phyloP scores from a whole-genome alignment of 2,113 vertebrate species.

The Archocentrus centrarchus region DNA sequence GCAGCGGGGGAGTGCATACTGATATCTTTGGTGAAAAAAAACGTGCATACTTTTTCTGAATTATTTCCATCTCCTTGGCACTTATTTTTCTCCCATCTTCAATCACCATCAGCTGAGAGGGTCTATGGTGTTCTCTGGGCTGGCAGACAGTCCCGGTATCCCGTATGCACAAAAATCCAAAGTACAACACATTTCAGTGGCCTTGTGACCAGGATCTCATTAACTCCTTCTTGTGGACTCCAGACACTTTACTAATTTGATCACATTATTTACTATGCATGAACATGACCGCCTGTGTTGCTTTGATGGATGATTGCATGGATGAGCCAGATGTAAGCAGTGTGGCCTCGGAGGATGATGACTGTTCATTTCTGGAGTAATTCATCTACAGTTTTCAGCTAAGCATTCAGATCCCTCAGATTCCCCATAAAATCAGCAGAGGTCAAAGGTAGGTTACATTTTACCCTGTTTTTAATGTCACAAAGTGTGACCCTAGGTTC shows the following conservation, averaged over 20 bases:
- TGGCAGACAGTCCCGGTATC: no score
- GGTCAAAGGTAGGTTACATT: rapidly evolving
- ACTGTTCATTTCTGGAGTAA: not conserved
- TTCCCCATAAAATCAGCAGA: not conserved
- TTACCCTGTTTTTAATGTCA: not conserved
- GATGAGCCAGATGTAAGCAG: not conserved
- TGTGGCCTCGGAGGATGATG: not conserved
- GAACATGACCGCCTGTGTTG: not conserved
- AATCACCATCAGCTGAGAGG: not conserved
- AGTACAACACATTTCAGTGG: not conserved
- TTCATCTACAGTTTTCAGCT: not conserved
- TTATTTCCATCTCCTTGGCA: not conserved
- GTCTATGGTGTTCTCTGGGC: no score
- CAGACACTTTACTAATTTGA: not conserved
- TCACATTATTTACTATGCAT: not conserved
- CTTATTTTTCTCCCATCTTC: not conserved
- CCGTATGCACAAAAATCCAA: not conserved
- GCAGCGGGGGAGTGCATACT: not conserved
- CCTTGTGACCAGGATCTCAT: not conserved
- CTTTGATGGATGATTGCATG: not conserved
- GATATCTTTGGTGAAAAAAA: not conserved
- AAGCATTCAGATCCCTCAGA: not conserved
- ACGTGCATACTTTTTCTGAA: not conserved
- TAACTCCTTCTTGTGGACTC: not conserved
- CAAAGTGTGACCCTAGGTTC: not conserved